Base-by-base conservation (phyloP, 2,113 vertebrate species). In the Dendrocopos noguchii region DNA sequence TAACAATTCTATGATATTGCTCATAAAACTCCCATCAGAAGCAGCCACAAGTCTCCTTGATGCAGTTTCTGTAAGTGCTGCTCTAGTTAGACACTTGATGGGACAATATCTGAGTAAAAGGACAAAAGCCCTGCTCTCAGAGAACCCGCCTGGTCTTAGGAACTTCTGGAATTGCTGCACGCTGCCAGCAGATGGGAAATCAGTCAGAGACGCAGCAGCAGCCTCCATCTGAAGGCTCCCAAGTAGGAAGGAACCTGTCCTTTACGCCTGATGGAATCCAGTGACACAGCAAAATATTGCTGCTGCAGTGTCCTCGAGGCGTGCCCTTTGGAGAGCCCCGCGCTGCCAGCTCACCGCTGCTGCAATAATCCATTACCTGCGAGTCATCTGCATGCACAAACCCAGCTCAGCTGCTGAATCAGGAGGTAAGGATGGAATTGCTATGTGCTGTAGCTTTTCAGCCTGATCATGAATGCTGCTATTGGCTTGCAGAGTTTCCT, bases 281-380 rank as follows among this genome's bases (percentile, higher is more conserved):
- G 93, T 94, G 94, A 97, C 93, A 95, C 92, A 95, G 95, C 96
- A 97, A 96, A 96, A 97, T 96, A 94, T 94, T 93, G 90, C 92
- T 95, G 65, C 94, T 95, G 96, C 96, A 97, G 96, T 95, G 95
- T 96, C 95, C 95, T 96, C 95, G 72, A 97, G 93, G 95, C 92
- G 27, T 88, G 94, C 65, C 95, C 93, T 96, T 95, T 36, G 7
- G 47, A 89, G 88, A 93, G 88, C 7, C 94, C 95, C 94, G 89
- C 0, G 24, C 93, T 52, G 90, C 95, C 75, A n/a, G 53, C 90
- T 93, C 95, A 13, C 27, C 39, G 79, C 24, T 91, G 82, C 94
- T 96, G 95, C 94, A 95, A 95, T 75, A 92, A 96, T 95, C 95
- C 92, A 93, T 95, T 96, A 93, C 61, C 80, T 27, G 81, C 86